Percentiles rank a stretch among this genome's conserved stretches.
These are phyloP conservation scores for Polietes domitor DNA, from an alignment of 2,888 invertebrate species.

Conservation along the genomic window DNA sequence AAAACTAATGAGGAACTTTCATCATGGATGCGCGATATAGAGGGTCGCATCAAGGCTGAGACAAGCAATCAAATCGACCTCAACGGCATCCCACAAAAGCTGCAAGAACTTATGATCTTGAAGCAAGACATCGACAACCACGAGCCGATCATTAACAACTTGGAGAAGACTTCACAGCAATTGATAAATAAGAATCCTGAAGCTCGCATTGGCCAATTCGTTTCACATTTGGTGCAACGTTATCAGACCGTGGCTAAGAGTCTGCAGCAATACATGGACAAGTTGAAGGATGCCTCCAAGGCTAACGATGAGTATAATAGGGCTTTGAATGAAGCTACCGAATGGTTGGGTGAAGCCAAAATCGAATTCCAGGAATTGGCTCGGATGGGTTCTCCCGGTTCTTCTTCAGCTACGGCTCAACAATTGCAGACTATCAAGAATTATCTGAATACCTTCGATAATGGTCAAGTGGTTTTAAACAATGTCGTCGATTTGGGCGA, in stretches of 20 bases:
- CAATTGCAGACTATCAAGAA: conserved; percentile 88
- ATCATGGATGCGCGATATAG: conserved; percentile 90
- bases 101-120: conserved; percentile 85
- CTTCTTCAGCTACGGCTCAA: conserved; percentile 87
- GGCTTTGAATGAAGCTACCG: conserved; percentile 87
- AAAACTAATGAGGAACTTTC: conserved; percentile 87
- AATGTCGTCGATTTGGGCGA: conserved; percentile 93
- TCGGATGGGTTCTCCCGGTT: conserved; percentile 86
- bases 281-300: conserved; percentile 86
- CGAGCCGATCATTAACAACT: conserved; percentile 85
- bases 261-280: conserved; percentile 86
- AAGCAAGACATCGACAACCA: conserved; percentile 85
- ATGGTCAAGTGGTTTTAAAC: conserved; percentile 89
- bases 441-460: conserved; percentile 84
- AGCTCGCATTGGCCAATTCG: conserved; percentile 90
- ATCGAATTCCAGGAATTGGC: conserved; percentile 88
- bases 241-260: conserved; percentile 89
- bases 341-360: conserved; percentile 90
- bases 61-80: conserved; percentile 87
- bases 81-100: conserved; percentile 86
- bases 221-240: conserved; percentile 88
- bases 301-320: conserved; percentile 86
- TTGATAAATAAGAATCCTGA: conserved; percentile 91
- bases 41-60: conserved; percentile 88
- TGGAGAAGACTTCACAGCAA: conserved; percentile 86